Evolutionary conservation across 2,888 invertebrate genomes (phyloP), one percentile per base, ranked within the genome.

Genomic region (Limenitis arthemis): DNA sequence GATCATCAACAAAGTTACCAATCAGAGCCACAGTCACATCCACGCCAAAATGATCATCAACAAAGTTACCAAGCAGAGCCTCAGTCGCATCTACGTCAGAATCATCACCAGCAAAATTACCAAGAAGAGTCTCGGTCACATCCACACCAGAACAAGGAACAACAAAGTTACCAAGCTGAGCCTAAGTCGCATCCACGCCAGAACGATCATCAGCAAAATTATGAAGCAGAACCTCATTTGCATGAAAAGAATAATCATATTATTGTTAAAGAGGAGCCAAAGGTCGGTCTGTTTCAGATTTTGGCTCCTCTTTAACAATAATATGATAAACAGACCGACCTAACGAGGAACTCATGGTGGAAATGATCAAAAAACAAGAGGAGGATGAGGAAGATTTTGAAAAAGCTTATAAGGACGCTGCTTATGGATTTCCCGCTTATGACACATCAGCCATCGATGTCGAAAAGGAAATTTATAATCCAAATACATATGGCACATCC

Each of bases 341-440:
- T 12, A 66, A 68, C 48, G 79, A 79, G 60, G 72, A 80, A 58
- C 65, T 75, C 50, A 68, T 69, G 46, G 73, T 72, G 31, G 72
- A 77, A 63, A 71, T 73, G 55, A 63, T 75, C 1, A 70, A 73
- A 29, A 69, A 73, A n/a, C 78, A 81, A 54, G 77, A 78, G 59
- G 79, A 84, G 47, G 79, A 70, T 40, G 86, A 87, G 61, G 76
- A 86, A 63, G 77, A 83, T 55, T 87, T 86, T 59, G 85, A 86
- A 59, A 79, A 78, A 44, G 79, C 77, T 4, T 87, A 86, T 49
- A 76, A 82, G 63, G 69, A 83, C 48, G 75, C 86, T 11, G 84
- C 86, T 0, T 69, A 70, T 48, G 86, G 85, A 6, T 87, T 86
- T 53, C 81, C 81, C 11, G 79, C 78, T 0, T 85, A 73, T 47